Evolutionary conservation across 2,888 invertebrate genomes (phyloP), one percentile per base, ranked within the genome.

Genomic region (Azorinus chamasolen): DNA sequence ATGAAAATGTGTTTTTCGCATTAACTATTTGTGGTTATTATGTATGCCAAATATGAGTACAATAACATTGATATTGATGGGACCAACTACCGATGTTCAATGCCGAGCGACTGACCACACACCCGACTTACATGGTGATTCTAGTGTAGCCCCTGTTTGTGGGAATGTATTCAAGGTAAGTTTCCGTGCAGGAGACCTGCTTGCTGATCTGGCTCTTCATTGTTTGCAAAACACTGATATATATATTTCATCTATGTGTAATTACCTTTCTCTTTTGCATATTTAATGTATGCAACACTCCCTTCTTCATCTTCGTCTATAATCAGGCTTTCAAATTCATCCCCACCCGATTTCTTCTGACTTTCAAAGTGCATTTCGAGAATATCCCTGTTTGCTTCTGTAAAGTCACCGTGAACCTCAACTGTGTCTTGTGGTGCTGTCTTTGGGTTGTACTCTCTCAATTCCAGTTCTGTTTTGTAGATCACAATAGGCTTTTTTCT

Each of bases 281-380:
- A 79, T 37, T 55, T 66, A 2, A 66, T 66, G 39, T 54, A 76
- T 8, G 72, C 72, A 50, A 64, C 37, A 22, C 63, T 62, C 4
- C 46, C 71, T 27, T 64, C 55, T n/a, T 68, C 65, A 25, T 59
- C 55, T 20, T 68, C 65, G 24, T 68, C 53, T n/a, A 58, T 39
- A 3, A 58, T 32, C 4, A 72, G 16, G 27, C 64, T 57, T 18
- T 57, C 62, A 24, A 76, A 68, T 0, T 59, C 51, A 10, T 74
- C 79, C 12, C 82, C 83, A 10, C 79, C 79, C 57, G 76, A 53
- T 41, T 74, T 75, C 37, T 58, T 76, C 20, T 63, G 59, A 58
- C 76, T 86, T 25, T 84, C 83, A 68, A 86, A 86, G 55, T 86
- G 82, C 54, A 74, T 75, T 39, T 64, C 59, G 0, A 86, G 14